Percentiles rank a stretch among this genome's conserved stretches.
Conservation (phyloP, 2,113 vertebrate genomes). For the Girardinichthys multiradiatus region DNA sequence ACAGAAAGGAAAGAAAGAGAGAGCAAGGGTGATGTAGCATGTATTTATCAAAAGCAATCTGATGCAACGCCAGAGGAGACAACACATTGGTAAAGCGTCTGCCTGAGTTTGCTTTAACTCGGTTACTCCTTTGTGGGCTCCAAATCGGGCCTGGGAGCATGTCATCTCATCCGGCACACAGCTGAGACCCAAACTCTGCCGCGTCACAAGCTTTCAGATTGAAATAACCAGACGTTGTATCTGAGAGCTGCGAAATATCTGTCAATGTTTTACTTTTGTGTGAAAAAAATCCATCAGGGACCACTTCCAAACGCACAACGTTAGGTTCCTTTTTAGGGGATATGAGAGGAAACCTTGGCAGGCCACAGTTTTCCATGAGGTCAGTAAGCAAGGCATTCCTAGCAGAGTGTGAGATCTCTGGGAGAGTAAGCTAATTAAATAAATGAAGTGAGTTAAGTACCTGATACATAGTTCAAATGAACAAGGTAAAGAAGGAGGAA, state of each 20-base stretch:
- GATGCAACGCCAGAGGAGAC: constrained; percentile 64
- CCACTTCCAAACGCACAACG: constrained; percentile 64
- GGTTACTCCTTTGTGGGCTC: constrained; percentile 61
- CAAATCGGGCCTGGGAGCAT: constrained; percentile 58
- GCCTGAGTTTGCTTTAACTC: constrained; percentile 69
- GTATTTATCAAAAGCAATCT: constrained; percentile 62
- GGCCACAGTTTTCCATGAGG: constrained; percentile 77
- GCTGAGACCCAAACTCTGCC: constrained; percentile 59
- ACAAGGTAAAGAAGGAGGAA: constrained; percentile 36
- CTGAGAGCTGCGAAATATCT: constrained; percentile 34
- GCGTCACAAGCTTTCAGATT: constrained; percentile 41
- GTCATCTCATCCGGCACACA: constrained; percentile 58
- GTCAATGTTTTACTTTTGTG: constrained; percentile 48
- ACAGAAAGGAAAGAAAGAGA: constrained; percentile 6
- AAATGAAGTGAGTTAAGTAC: constrained; percentile 74
- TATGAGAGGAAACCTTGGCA: constrained; percentile 75
- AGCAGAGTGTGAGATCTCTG: constrained; percentile 68
- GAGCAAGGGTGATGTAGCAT: constrained; percentile 20
- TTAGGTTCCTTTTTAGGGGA: constrained; percentile 79
- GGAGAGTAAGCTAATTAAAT: constrained; percentile 68
- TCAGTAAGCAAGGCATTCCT: constrained; percentile 73
- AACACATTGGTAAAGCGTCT: constrained; percentile 57
- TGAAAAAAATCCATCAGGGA: constrained; percentile 44
- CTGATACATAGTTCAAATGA: constrained; percentile 62
- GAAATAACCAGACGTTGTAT: constrained; percentile 31